These are phyloP conservation scores for Orussus abietinus DNA, from an alignment of 1,140 invertebrate species.

Conservation along the genomic window DNA sequence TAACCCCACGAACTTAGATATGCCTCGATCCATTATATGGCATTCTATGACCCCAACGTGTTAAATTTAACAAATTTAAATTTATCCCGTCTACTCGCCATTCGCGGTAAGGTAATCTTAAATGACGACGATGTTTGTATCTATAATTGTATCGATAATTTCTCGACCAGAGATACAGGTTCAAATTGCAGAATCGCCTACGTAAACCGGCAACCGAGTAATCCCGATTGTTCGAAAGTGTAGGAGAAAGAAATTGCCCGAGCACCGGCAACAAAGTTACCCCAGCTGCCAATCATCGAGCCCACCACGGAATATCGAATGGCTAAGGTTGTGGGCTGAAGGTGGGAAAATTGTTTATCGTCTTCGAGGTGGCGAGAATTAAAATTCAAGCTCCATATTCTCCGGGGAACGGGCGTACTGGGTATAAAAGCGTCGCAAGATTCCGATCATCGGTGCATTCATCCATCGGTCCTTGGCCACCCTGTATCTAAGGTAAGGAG, in stretches of 20 bases:
- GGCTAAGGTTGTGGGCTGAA: background rate
- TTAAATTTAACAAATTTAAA: too few relatives aligned
- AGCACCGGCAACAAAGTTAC: constrained; percentile 22
- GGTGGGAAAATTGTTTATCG: constrained; percentile 30
- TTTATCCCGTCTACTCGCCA: too few relatives aligned
- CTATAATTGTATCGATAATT: too few relatives aligned
- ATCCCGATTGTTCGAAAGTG: constrained; percentile 5
- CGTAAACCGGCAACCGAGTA: too few relatives aligned
- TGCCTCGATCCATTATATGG: too few relatives aligned
- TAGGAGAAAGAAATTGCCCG: constrained; percentile 3
- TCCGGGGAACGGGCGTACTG: constrained; percentile 7
- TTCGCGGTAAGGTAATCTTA: too few relatives aligned
- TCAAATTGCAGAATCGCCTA: too few relatives aligned
- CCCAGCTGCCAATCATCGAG: constrained; percentile 26
- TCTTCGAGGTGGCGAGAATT: constrained; percentile 19
- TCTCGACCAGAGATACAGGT: too few relatives aligned
- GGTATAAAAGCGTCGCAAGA: constrained; percentile 23
- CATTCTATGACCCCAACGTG: too few relatives aligned
- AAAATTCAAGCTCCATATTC: constrained; percentile 24
- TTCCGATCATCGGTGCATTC: constrained; percentile 2
- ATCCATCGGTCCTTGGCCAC: constrained; percentile 3
- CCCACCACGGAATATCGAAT: constrained; percentile 24
- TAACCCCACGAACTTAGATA: too few relatives aligned
- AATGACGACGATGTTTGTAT: too few relatives aligned
- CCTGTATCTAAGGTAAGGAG: constrained; percentile 3